phyloP scores from a whole-genome alignment of 2,113 vertebrate species.

The mouse (Mus musculus) region GRCm39 chr14:73315001-73315500 shows the following conservation, averaged over 20 bases:
- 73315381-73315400: background rate
- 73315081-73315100: background rate
- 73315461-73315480: background rate
- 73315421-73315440: background rate
- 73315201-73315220: background rate
- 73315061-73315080: background rate
- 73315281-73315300: background rate
- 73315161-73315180: too few species aligned
- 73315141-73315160: background rate
- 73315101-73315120: background rate
- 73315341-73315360: background rate
- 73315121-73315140: background rate
- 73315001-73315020: background rate
- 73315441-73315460: background rate
- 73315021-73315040: background rate
- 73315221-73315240: background rate
- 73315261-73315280: background rate
- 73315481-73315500: background rate
- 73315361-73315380: background rate
- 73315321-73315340: background rate
- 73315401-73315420: conserved; percentile 38
- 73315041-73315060: background rate
- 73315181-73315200: background rate
- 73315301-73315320: fast-evolving
- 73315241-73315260: background rate